Conservation (phyloP, 2,113 vertebrate genomes). For the Sinosuthora webbiana region DNA sequence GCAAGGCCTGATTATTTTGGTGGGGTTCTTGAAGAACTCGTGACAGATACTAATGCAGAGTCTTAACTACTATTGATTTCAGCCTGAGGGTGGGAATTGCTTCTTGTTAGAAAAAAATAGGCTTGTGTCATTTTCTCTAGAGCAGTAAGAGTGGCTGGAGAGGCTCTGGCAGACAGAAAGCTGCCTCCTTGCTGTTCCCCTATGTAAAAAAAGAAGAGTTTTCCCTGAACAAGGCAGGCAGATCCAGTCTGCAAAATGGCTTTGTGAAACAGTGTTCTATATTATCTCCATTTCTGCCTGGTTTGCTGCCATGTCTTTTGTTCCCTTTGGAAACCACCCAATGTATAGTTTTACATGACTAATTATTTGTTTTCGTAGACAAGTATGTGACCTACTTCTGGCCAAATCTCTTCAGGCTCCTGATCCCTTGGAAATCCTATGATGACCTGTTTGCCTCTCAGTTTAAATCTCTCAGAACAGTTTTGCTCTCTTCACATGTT, state of each 20-base stretch:
- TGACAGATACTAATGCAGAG: background rate
- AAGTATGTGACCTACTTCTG: conserved; percentile 40
- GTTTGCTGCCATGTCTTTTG: background rate
- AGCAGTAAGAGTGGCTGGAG: background rate
- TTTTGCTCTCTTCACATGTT: background rate
- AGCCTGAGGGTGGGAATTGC: background rate
- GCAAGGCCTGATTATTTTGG: background rate
- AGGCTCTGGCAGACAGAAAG: background rate
- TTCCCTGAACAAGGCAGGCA: background rate
- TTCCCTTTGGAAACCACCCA: conserved; percentile 13
- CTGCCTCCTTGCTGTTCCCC: background rate
- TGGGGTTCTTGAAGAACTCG: background rate
- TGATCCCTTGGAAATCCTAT: conserved; percentile 41
- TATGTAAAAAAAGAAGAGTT: background rate
- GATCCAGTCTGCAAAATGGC: background rate
- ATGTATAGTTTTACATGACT: background rate
- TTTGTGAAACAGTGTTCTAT: background rate
- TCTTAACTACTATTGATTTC: background rate
- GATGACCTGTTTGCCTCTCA: conserved; percentile 3
- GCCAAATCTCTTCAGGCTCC: conserved; percentile 15
- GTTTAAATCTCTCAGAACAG: background rate
- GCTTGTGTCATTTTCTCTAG: background rate
- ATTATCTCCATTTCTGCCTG: conserved; percentile 16
- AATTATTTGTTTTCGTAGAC: conserved; percentile 42
- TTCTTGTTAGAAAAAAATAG: background rate